Base-by-base conservation (phyloP, 2,113 vertebrate genomes). In the Lathamus discolor region DNA sequence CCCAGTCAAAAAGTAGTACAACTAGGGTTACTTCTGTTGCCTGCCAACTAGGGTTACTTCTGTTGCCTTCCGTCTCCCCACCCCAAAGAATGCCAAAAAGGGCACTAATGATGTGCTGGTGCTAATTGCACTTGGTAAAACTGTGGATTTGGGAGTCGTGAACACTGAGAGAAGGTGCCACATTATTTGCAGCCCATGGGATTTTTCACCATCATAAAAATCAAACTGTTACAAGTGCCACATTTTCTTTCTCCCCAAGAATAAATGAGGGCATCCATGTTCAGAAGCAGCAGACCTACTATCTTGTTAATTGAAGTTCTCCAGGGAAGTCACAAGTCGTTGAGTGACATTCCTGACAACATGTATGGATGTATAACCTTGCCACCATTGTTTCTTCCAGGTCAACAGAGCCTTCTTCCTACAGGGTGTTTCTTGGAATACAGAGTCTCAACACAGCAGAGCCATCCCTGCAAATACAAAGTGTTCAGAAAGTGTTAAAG, bases 401-500 rank as follows among this genome's bases (percentile, higher is more conserved):
- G 67, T 98, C 98, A 76, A 55, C 3, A 5, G 93, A 80, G 17
- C 96, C 98, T 3, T 15, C 93, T 4, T 85, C 93, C 7, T 99
- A 99, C 89, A 98, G 81, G 62, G 96, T 99, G 2, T 7, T 97
- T 25, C 80, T 99, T 93, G 99, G 99, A 0, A 87, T 98, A 43
- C 97, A 99, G 77, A 90, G 12, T 8, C 99, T 99, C 81, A 0
- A 1, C 6, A 97, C 68, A 55, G 39, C 1, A 3, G 98, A 99
- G 59, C 0, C 11, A 2, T 97, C 98, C 2, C 97, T 98, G 68
- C 99, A 99, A 96, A 82, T 96, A 2, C 96, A 78, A 72, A 59
- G 67, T 6, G 95, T 98, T 92, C 80, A 96, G 8, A 98, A 95
- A 90, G 23, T 99, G 61, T 78, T 99, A 59, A n/a, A 89, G 86